phyloP scores from a whole-genome alignment of 2,797 vertebrate species.

The Amblyopsis hoosieri region DNA sequence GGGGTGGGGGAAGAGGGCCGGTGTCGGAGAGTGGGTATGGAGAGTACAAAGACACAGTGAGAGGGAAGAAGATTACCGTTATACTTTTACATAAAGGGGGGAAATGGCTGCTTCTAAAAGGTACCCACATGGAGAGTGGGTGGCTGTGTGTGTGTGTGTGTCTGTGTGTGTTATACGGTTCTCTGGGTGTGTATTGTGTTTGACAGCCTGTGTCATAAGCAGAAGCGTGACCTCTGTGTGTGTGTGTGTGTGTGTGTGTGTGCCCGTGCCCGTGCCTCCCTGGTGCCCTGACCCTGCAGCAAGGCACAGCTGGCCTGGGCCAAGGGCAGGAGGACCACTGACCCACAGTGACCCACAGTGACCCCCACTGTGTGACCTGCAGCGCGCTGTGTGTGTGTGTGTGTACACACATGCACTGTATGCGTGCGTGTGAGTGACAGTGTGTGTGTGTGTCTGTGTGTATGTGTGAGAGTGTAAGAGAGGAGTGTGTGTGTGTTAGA shows the following conservation, averaged over 20 bases:
- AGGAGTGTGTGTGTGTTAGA: neutral
- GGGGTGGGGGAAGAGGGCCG: conserved; percentile 37
- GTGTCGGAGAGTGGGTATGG: conserved; percentile 37
- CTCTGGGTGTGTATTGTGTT: neutral
- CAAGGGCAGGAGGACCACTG: no score
- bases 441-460: neutral
- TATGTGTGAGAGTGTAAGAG: neutral
- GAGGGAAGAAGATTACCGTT: conserved; percentile 24
- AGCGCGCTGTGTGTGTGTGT: no score
- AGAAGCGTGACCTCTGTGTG: neutral
- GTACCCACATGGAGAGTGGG: neutral
- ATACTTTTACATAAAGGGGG: neutral
- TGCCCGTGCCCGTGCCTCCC: no score
- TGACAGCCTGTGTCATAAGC: neutral
- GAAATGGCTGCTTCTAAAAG: neutral
- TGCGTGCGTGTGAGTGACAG: neutral
- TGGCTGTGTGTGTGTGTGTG: neutral
- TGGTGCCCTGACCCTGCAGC: no score
- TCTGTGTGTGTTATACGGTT: neutral
- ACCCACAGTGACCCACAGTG: no score
- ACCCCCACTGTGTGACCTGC: no score
- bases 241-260: neutral
- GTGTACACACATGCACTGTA: neutral
- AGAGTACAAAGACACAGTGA: conserved; percentile 25
- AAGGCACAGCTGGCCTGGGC: no score